Percentiles rank a stretch among this genome's conserved stretches.
Evolutionary conservation across 2,113 vertebrate genomes (phyloP).

Genomic region (Muntiacus muntjak): DNA sequence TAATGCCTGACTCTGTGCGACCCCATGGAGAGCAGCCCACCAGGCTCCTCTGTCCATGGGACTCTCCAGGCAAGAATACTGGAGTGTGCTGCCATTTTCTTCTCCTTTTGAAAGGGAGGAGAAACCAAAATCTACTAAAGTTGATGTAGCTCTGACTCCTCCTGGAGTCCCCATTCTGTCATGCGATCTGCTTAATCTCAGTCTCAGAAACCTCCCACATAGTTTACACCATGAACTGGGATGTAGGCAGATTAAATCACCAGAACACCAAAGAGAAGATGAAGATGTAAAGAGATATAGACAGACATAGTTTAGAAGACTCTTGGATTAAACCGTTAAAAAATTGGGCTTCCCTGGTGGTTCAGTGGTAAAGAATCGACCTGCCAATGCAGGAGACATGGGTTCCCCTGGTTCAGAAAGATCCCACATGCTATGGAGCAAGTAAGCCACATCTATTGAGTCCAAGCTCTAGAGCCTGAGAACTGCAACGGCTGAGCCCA

Average conservation of each 20-base stretch:
- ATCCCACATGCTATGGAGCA: not conserved
- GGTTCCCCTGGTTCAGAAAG: not conserved
- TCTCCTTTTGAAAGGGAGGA: not conserved
- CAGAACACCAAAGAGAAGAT: not conserved
- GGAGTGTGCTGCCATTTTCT: not conserved
- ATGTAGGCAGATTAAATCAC: not conserved
- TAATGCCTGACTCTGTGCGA: fast-evolving
- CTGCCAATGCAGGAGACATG: not conserved
- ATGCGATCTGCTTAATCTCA: not conserved
- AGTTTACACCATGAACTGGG: not conserved
- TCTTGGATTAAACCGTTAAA: not conserved
- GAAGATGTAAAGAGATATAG: not conserved
- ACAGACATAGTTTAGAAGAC: not conserved
- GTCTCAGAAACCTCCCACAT: not conserved
- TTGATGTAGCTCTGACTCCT: not conserved
- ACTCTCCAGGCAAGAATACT: not conserved
- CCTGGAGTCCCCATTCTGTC: not conserved
- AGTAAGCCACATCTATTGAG: not conserved
- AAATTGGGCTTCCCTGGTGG: not conserved
- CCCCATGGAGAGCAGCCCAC: not conserved
- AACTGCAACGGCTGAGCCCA: not conserved
- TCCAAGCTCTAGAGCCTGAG: not conserved
- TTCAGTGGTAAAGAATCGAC: not conserved
- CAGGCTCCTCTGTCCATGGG: not conserved
- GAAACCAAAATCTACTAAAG: not conserved